phyloP scores from a whole-genome alignment of 2,888 invertebrate genomes.

The Polydrusus tereticollis region DNA sequence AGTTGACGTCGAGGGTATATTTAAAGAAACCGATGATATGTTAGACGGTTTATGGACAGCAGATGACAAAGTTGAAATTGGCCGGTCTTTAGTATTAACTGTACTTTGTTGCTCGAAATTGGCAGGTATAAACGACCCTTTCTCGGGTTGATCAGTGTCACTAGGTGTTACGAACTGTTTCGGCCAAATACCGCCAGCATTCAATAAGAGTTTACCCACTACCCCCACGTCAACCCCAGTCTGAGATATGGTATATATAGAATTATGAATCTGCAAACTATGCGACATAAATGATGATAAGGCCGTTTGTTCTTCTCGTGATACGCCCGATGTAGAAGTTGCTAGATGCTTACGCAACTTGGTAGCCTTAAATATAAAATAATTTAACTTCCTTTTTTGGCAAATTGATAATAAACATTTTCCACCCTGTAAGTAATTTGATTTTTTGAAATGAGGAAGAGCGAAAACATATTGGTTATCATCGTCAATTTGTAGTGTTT shows the following conservation, averaged over 20 bases:
- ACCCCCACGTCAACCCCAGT: neutral
- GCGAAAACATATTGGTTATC: slow-evolving; percentile 9
- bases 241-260: neutral
- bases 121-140: neutral
- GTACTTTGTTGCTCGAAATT: neutral
- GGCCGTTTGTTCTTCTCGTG: neutral
- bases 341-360: slow-evolving; percentile 5
- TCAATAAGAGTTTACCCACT: neutral
- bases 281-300: slow-evolving; percentile 3
- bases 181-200: neutral
- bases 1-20: neutral
- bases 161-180: neutral
- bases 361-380: neutral
- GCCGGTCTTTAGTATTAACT: neutral
- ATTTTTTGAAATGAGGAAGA: neutral
- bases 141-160: neutral
- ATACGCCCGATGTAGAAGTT: neutral
- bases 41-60: neutral
- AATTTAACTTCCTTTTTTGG: neutral
- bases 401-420: neutral
- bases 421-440: neutral
- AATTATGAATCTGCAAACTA: neutral
- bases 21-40: neutral
- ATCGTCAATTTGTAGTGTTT: neutral
- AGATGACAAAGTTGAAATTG: neutral